phyloP scores from a whole-genome alignment of 2,797 vertebrate genomes.

The Lindbergichthys nudifrons region DNA sequence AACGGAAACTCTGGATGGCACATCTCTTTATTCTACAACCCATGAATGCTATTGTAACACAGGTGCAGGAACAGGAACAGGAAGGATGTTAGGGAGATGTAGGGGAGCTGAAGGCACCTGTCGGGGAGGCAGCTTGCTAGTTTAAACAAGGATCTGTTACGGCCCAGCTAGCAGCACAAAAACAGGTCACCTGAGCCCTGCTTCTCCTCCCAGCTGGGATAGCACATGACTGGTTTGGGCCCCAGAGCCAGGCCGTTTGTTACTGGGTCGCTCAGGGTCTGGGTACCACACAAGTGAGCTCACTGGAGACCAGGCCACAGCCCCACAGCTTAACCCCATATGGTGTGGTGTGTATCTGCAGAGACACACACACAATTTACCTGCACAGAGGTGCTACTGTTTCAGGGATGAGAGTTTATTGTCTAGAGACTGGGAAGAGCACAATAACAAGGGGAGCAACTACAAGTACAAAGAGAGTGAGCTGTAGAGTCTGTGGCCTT shows the following conservation, averaged over 20 bases:
- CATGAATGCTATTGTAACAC: constrained; percentile 35
- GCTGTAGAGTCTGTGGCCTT: constrained; percentile 34
- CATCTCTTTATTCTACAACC: constrained; percentile 28
- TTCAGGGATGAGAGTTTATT: constrained; percentile 29
- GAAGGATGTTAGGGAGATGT: constrained; percentile 39
- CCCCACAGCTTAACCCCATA: constrained; percentile 36
- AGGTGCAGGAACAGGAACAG: constrained; percentile 33
- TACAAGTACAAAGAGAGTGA: not conserved
- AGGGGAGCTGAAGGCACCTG: constrained; percentile 68
- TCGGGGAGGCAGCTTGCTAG: constrained; percentile 64
- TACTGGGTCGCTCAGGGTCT: constrained; percentile 64
- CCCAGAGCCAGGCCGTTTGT: constrained; percentile 57
- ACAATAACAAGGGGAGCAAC: constrained; percentile 38
- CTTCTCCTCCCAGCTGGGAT: constrained; percentile 72
- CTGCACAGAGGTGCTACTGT: too few relatives aligned
- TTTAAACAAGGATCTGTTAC: constrained; percentile 78
- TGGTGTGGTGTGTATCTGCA: constrained; percentile 27
- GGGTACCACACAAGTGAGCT: constrained; percentile 63
- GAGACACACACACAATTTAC: not conserved
- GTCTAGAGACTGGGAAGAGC: constrained; percentile 39
- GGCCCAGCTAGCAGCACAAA: constrained; percentile 74
- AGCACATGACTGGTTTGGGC: constrained; percentile 70
- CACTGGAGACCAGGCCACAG: constrained; percentile 52
- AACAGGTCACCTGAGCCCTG: constrained; percentile 83
- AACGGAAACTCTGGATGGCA: not conserved